These are phyloP conservation scores for Lithophane leautieri DNA, from an alignment of 2,888 invertebrate genomes.

Conservation along the genomic window DNA sequence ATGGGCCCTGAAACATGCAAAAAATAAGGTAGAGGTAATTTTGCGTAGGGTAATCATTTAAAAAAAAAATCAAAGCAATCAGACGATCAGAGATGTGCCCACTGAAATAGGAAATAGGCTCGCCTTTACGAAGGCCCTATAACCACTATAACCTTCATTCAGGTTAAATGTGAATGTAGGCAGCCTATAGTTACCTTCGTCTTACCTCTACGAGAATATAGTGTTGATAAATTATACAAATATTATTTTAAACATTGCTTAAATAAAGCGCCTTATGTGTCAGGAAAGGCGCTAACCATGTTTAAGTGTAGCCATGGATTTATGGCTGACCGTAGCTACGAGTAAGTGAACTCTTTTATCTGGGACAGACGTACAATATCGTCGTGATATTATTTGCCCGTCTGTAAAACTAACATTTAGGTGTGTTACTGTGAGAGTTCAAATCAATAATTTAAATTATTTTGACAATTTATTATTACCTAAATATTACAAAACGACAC, in stretches of 20 bases:
- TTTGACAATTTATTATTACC: neutral
- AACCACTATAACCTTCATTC: neutral
- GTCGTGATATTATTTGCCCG: too few species aligned
- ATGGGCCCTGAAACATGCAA: neutral
- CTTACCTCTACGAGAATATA: neutral
- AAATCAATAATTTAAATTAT: too few species aligned
- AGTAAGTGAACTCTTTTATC: too few species aligned
- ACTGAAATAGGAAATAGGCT: neutral
- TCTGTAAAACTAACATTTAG: too few species aligned
- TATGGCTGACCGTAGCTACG: neutral
- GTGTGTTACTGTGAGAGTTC: too few species aligned
- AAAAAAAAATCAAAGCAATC: constrained; percentile 18
- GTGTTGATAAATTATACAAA: too few species aligned
- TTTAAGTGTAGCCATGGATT: neutral
- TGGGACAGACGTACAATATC: too few species aligned
- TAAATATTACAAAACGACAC: neutral
- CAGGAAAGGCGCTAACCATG: neutral
- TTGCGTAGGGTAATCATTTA: neutral
- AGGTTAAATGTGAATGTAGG: neutral
- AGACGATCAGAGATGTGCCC: neutral
- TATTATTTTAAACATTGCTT: too few species aligned
- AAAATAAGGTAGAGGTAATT: neutral
- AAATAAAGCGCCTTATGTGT: too few species aligned
- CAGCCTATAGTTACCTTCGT: neutral
- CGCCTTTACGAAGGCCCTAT: neutral